phyloP scores from a whole-genome alignment of 2,113 vertebrate species.

The Mormoops blainvillei region DNA sequence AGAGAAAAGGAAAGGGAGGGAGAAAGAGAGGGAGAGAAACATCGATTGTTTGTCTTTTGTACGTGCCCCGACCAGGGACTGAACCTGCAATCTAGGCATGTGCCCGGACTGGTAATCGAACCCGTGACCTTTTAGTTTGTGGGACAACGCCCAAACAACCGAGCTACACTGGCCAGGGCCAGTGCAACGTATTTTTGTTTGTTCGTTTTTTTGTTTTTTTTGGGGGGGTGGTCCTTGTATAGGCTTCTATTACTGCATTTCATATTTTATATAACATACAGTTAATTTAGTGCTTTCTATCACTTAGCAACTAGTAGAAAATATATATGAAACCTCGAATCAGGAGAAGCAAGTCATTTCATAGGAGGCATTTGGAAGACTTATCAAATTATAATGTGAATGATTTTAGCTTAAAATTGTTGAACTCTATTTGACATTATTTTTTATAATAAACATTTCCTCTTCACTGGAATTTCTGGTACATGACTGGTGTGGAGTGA shows the following conservation, averaged over 20 bases:
- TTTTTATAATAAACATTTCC: not conserved
- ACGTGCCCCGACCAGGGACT: no score
- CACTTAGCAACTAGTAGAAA: not conserved
- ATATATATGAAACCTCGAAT: not conserved
- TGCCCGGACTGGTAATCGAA: no score
- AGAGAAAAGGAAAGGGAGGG: no score
- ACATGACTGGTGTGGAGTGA: not conserved
- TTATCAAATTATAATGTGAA: not conserved
- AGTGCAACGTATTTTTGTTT: no score
- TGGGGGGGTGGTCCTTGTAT: not conserved
- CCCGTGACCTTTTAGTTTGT: no score
- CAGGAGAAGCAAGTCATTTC: not conserved
- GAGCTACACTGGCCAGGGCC: no score
- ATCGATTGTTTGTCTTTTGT: no score
- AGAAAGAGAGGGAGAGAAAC: no score
- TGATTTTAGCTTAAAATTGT: constrained; percentile 11
- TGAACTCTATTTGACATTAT: not conserved
- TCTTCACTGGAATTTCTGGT: not conserved
- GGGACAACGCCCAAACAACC: no score
- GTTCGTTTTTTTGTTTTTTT: no score
- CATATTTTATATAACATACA: not conserved
- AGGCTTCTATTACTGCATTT: not conserved
- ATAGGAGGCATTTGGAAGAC: not conserved
- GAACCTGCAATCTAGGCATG: no score
- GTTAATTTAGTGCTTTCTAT: not conserved